Percentiles rank a stretch among this genome's conserved stretches.
Conservation (phyloP, 2,113 vertebrate species). For the Enhydra lutris region DNA sequence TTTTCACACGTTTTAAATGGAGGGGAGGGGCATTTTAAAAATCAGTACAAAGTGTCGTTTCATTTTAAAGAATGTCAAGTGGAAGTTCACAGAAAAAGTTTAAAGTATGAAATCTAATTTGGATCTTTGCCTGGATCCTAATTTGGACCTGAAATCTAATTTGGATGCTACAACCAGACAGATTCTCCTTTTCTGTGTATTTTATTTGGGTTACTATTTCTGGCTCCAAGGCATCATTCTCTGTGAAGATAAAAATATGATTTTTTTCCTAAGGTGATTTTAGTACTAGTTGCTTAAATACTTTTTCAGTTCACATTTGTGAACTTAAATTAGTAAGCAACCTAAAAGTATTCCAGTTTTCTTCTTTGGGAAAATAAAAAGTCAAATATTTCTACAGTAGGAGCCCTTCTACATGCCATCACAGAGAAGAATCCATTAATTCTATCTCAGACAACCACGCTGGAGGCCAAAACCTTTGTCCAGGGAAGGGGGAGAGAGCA, state of each 20-base stretch:
- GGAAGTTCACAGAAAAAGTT: slow-evolving; percentile 32
- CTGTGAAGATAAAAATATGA: slow-evolving; percentile 24
- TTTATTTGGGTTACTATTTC: slow-evolving; percentile 8
- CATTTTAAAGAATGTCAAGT: background rate
- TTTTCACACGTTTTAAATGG: background rate
- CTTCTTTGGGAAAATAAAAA: background rate
- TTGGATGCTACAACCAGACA: background rate
- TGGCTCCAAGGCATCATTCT: background rate
- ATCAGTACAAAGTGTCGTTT: background rate
- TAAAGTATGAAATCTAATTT: background rate
- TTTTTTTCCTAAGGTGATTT: background rate
- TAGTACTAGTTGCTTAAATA: background rate
- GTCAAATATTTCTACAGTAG: slow-evolving; percentile 56
- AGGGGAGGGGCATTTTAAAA: background rate
- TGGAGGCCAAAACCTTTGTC: slow-evolving; percentile 61
- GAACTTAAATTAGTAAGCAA: slow-evolving; percentile 47
- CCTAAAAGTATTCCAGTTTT: slow-evolving; percentile 42
- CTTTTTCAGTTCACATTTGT: background rate
- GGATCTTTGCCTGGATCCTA: background rate
- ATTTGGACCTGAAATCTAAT: background rate
- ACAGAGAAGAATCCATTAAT: slow-evolving; percentile 71
- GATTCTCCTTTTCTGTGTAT: slow-evolving; percentile 3
- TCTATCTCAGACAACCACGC: slow-evolving; percentile 39
- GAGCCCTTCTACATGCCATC: slow-evolving; percentile 54
- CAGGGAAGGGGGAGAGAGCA: background rate